Evolutionary conservation across 2,888 invertebrate species (phyloP).

Genomic region (Gari tellinella): DNA sequence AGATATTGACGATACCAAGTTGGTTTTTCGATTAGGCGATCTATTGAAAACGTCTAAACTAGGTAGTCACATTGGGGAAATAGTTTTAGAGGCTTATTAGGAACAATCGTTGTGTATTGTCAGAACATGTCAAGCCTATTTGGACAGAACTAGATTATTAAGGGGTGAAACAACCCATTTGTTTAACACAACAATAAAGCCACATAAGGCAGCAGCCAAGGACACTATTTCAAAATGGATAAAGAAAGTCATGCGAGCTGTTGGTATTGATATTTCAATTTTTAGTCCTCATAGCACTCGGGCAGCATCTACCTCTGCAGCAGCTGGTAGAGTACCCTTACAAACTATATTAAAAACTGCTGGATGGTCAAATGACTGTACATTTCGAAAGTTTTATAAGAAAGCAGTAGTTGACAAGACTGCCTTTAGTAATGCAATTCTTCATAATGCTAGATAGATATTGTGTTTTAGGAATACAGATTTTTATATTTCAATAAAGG

Average conservation of each 20-base stretch:
- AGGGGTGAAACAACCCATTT: too few species aligned
- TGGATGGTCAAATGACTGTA: constrained; percentile 11
- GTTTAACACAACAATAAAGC: constrained; percentile 1
- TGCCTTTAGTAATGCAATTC: not conserved
- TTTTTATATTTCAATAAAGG: not conserved
- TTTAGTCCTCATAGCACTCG: too few species aligned
- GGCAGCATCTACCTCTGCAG: not conserved
- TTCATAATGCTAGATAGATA: not conserved
- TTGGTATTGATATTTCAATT: too few species aligned
- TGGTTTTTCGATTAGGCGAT: too few species aligned
- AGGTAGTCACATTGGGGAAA: too few species aligned
- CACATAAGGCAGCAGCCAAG: constrained; percentile 7
- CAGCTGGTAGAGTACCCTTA: constrained; percentile 2
- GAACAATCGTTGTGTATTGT: too few species aligned
- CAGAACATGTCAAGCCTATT: too few species aligned
- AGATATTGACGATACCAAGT: not conserved
- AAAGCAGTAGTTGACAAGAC: not conserved
- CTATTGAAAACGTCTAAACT: too few species aligned
- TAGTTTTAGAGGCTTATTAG: too few species aligned
- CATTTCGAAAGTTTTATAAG: constrained; percentile 12
- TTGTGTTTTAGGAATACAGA: not conserved
- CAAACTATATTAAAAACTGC: constrained; percentile 20
- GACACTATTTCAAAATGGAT: not conserved
- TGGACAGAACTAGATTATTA: too few species aligned
- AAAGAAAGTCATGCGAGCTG: too few species aligned